Evolutionary conservation across 2,888 invertebrate species (phyloP), one percentile per base, ranked within the genome.

Genomic region (Ennomos erosarius): DNA sequence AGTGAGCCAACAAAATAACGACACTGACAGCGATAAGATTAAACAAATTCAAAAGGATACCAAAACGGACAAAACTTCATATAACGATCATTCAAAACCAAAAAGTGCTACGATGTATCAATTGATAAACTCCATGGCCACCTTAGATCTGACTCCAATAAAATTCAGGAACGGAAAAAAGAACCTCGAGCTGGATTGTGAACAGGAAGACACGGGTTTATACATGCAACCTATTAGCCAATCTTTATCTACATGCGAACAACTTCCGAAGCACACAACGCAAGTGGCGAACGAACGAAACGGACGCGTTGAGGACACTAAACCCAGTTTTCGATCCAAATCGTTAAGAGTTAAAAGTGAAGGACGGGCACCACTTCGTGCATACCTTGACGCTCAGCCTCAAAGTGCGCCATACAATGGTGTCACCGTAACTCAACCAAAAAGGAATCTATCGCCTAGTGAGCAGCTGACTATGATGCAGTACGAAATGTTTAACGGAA

Each of bases 341-440:
- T 93, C 93, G 58, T 81, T 93, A 65, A 87, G 93, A 82, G 88
- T 93, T 40, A 92, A 92, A 81, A 92, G 90, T 74, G 92, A 92
- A 84, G 90, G 90, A 64, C 84, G 92, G 76, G 82, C 85, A 38
- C 91, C 92, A 53, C 82, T 92, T 61, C 81, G 86, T 66, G 78
- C 85, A 62, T 92, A 90, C 76, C 82, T 92, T 39, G 87, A 91
- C 47, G 78, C 78, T 1, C 81, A 85, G 67, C 75, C 84, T 55
- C 83, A 84, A 54, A 80, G 68, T 57, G 78, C 80, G 59, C 72
- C 75, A 39, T 82, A 85, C 69, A 87, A 88, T 80, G 84, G 80
- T 70, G 92, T 93, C 67, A 93, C 93, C 66, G 86, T 93, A 70
- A 93, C 92, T 62, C 93, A 93, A 82, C 93, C 93, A 64, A 92